Evolutionary conservation across 2,113 vertebrate species (phyloP), one percentile per base, ranked within the genome.

Genomic region (Poeciliopsis retropinna): DNA sequence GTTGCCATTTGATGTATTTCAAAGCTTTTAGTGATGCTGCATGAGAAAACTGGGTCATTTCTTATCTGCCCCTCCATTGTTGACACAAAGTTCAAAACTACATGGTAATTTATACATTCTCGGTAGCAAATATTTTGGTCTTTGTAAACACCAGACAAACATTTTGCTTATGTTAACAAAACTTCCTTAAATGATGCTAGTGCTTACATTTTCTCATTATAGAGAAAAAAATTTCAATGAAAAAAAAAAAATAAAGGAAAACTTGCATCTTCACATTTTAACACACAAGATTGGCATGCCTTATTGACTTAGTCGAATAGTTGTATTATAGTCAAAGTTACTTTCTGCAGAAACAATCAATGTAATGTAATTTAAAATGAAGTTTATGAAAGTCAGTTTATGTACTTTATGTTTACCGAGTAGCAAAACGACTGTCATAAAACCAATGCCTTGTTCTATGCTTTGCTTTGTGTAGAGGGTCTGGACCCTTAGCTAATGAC

Each of bases 1-100:
- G 19, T 65, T 71, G 30, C 41, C 34, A 44, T 78, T 72, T 64
- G 67, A 78, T 78, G 67, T 63, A 76, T 83, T 87, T 79, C 69
- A 78, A 70, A 79, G 57, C 66, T 60, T 44, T 66, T 61, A 22
- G 15, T 30, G 11, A 71, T 70, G 67, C 30, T 13, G 32, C 30
- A 19, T 51, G 44, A 60, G 25, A 71, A 80, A 60, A 54, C 63
- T 60, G 60, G 70, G 27, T 62, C 3, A 44, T 32, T 74, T 12
- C 68, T 60, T 60, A 72, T 80, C 62, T 61, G 10, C 64, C 37
- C 19, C 12, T 71, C 2, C 47, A 3, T 60, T 63, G 19, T 68
- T 68, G 15, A 44, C 8, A 65, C 34, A 28, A 54, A 30, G 5
- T 70, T 76, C 57, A 14, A 51, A 82, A 70, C 22, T 10, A 64